Percentiles rank a stretch among this genome's conserved stretches.
phyloP scores from a whole-genome alignment of 2,888 invertebrate species.

The Chironomus riparius region DNA sequence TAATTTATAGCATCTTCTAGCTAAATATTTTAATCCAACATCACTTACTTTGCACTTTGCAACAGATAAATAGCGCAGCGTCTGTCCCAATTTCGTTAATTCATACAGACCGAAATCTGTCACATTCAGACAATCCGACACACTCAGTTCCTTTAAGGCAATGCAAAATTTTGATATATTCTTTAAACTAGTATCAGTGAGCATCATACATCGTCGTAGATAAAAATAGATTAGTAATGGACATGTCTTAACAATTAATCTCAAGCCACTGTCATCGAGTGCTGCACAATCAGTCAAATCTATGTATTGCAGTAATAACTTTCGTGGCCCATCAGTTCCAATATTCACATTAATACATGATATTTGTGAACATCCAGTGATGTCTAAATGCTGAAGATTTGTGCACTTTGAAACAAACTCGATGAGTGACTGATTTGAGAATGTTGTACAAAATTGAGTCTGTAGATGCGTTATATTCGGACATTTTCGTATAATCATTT shows the following conservation, averaged over 20 bases:
- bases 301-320: conserved; percentile 72
- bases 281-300: conserved; percentile 84
- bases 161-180: conserved; percentile 83
- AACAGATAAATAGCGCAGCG: conserved; percentile 83
- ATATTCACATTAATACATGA: conserved; percentile 66
- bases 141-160: conserved; percentile 73
- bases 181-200: conserved; percentile 85
- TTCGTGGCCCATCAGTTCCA: conserved; percentile 52
- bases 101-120: conserved; percentile 89
- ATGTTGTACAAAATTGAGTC: conserved; percentile 60
- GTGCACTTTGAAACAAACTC: conserved; percentile 71
- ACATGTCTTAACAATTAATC: conserved; percentile 76
- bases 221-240: conserved; percentile 80
- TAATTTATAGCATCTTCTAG: conserved; percentile 77
- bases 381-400: conserved; percentile 74
- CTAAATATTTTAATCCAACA: conserved; percentile 78
- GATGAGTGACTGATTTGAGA: conserved; percentile 67
- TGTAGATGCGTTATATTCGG: conserved; percentile 74
- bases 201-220: conserved; percentile 75
- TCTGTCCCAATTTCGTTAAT: conserved; percentile 77
- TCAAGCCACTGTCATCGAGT: conserved; percentile 75
- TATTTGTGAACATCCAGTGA: conserved; percentile 72
- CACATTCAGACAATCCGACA: conserved; percentile 81
- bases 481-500: conserved; percentile 66
- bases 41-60: conserved; percentile 91